A percentile compares a stretch with the other conserved stretches of the same genome.
These are phyloP conservation scores for Furnarius figulus DNA, from an alignment of 2,113 vertebrate species.

Conservation along the genomic window DNA sequence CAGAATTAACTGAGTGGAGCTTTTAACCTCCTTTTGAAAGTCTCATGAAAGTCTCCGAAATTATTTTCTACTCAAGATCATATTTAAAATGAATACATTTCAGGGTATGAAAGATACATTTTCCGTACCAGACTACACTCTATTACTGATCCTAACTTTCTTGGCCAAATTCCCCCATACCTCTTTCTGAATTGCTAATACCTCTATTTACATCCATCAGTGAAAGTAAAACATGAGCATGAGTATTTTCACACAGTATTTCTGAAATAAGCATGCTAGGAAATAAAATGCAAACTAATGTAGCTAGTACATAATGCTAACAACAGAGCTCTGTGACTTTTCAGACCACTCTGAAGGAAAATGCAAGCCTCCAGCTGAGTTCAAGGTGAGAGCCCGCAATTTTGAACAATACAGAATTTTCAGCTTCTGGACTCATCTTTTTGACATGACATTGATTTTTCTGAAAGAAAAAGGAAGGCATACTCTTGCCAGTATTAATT, in stretches of 20 bases:
- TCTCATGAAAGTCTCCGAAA: not conserved
- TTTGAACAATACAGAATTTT: not conserved
- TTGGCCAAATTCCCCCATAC: not conserved
- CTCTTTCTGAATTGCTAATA: not conserved
- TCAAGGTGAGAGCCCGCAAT: not conserved
- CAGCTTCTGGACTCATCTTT: not conserved
- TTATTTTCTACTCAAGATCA: not conserved
- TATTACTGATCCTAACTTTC: not conserved
- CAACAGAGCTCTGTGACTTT: not conserved
- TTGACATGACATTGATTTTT: not conserved
- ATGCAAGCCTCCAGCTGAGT: not conserved
- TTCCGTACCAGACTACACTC: not conserved
- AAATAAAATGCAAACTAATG: not conserved
- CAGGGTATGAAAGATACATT: not conserved
- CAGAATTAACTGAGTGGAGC: not conserved
- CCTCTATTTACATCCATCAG: not conserved
- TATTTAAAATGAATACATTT: not conserved
- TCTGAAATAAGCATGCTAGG: not conserved
- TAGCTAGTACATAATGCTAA: not conserved
- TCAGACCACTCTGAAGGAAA: not conserved
- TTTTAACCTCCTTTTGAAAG: not conserved
- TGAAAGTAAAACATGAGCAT: not conserved
- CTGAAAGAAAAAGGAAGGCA: not conserved
- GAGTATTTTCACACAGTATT: not conserved
- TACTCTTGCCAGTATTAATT: not conserved